Evolutionary conservation across 1,140 invertebrate genomes (phyloP).

Genomic region (Leptinotarsa lineolata): DNA sequence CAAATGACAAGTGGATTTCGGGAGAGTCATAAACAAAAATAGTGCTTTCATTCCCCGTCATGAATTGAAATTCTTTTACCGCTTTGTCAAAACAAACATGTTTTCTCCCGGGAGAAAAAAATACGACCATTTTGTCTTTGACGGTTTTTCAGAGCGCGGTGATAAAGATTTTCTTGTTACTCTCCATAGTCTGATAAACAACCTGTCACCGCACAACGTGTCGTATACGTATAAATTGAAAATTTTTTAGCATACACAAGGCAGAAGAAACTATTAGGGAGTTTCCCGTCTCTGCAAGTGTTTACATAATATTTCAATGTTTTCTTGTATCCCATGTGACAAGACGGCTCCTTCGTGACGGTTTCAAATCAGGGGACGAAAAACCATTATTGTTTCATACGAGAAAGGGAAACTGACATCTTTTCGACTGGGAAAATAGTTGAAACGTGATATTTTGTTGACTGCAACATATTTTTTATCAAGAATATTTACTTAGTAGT

Average conservation of each 20-base stretch:
- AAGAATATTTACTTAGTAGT: no score
- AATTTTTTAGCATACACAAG: conserved; percentile 13
- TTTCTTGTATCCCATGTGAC: conserved; percentile 32
- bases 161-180: not conserved
- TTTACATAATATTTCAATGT: conserved; percentile 42
- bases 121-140: not conserved
- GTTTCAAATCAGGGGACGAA: conserved; percentile 22
- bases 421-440: not conserved
- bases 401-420: not conserved
- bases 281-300: conserved; percentile 32
- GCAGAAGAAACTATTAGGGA: conserved; percentile 20
- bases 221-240: not conserved
- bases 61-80: no score
- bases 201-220: not conserved
- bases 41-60: no score
- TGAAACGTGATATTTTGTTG: no score
- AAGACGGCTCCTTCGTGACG: conserved; percentile 20
- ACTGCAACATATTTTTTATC: no score
- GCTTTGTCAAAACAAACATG: no score
- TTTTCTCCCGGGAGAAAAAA: no score
- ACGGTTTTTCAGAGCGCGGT: not conserved
- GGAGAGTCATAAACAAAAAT: no score
- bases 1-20: no score
- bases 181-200: not conserved
- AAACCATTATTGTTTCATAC: not conserved